Evolutionary conservation across 2,888 invertebrate species (phyloP), one percentile per base, ranked within the genome.

Genomic region (Timandra comae): DNA sequence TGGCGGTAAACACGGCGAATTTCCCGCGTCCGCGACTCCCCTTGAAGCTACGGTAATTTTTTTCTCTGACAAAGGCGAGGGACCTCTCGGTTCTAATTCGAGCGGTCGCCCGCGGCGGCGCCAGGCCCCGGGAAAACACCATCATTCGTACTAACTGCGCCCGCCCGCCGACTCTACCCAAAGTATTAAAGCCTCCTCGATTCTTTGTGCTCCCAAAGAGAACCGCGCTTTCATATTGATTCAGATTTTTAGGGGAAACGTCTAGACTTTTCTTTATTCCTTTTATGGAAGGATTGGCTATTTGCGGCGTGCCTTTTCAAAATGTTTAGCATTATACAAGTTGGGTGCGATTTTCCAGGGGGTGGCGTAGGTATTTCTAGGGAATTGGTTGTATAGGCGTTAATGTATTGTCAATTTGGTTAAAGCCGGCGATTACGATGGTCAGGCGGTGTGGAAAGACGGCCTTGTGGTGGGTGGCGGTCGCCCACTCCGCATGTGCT

Each of bases 401-500:
- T 3, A 16, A 16, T 16, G 16, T 16, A 16, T 16, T 16, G 16
- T 16, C 16, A 16, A 16, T 16, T 16, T 16, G 16, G 16, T 16
- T 16, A 16, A 6, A 6, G 16, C 16, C 6, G 6, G 16, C 6
- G 16, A 16, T 16, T 16, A 16, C 4, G 16, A 30, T 34, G 42
- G 30, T 35, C 34, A 37, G 8, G 45, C 30, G 36, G 43, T n/a
- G 40, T 38, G 40, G 40, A 37, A n/a, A 38, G 40, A 12, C 33
- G 33, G 49, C 40, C 35, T 38, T 42, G 40, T 35, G 35, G 38
- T 26, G 35, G 38, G 43, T 22, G 24, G 24, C 24, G 11, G 11
- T 41, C 57, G 56, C 53, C 57, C 63, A 52, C 63, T 49, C 50
- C 61, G 33, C 38, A 38, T 43, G 55, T 60, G 60, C 56, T 59